phyloP scores from a whole-genome alignment of 1,140 invertebrate species.

The Drosophila malerkotliana region DNA sequence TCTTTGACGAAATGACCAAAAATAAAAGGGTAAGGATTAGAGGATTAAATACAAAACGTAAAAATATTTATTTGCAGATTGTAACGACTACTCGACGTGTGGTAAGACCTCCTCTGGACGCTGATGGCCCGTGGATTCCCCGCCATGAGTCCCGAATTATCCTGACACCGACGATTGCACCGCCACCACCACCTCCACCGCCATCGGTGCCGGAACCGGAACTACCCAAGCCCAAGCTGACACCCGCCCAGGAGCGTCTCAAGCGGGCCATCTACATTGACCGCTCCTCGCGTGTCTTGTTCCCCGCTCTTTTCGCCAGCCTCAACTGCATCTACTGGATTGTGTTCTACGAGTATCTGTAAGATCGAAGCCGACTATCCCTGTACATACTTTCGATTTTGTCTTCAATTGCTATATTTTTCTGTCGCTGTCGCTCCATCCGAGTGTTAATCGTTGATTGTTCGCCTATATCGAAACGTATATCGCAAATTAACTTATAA shows the following conservation, averaged over 20 bases:
- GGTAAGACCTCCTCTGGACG: constrained; percentile 71
- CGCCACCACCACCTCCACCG: constrained; percentile 74
- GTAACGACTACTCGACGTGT: constrained; percentile 68
- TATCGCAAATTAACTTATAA: constrained; percentile 51
- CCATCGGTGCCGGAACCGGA: constrained; percentile 85
- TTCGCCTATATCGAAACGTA: constrained; percentile 52
- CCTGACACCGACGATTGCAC: constrained; percentile 67
- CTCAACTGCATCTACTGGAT: constrained; percentile 95
- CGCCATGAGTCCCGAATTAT: constrained; percentile 80
- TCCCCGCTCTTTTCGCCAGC: constrained; percentile 93
- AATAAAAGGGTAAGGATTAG: constrained; percentile 62
- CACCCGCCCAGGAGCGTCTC: constrained; percentile 87
- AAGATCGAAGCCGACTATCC: constrained; percentile 57
- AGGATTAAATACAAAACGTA: background rate
- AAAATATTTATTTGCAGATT: constrained; percentile 43
- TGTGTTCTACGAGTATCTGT: constrained; percentile 93
- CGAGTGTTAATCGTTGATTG: constrained; percentile 68
- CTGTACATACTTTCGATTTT: constrained; percentile 55
- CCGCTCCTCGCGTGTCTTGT: constrained; percentile 92
- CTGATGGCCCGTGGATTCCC: constrained; percentile 82
- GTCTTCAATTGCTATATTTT: constrained; percentile 22
- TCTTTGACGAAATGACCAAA: constrained; percentile 82
- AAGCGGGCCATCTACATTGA: constrained; percentile 94
- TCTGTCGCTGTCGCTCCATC: constrained; percentile 16
- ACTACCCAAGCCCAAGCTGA: constrained; percentile 85